Conservation (phyloP, 2,797 vertebrate species). For the Ctenopoma kingsleyae region DNA sequence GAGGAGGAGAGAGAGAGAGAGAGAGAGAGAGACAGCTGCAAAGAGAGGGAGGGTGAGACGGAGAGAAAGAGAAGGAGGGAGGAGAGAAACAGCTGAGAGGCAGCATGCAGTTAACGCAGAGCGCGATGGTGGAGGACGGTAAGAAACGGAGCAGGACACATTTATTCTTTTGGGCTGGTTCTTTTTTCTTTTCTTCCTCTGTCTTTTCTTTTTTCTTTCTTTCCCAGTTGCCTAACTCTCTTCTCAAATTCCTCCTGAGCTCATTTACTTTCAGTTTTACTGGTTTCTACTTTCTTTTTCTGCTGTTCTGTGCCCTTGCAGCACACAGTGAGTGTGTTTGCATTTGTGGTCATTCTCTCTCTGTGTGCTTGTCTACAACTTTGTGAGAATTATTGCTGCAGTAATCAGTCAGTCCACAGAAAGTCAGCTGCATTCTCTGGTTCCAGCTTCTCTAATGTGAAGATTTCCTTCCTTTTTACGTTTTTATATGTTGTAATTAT, state of each 20-base stretch:
- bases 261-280: not conserved
- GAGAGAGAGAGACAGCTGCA: constrained; percentile 17
- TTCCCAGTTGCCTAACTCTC: not conserved
- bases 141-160: constrained; percentile 30
- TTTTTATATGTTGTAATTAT: not conserved
- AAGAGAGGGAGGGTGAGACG: constrained; percentile 25
- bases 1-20: constrained; percentile 19
- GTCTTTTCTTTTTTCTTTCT: not conserved
- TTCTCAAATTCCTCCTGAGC: not conserved
- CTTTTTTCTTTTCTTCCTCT: not conserved
- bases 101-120: constrained; percentile 74
- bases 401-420: not conserved
- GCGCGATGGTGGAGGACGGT: constrained; percentile 71
- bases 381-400: not conserved
- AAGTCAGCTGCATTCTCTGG: not conserved
- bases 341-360: not conserved
- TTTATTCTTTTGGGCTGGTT: not conserved
- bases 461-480: not conserved
- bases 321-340: not conserved
- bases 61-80: constrained; percentile 40
- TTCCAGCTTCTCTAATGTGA: not conserved
- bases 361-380: constrained; percentile 9
- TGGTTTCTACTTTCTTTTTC: not conserved
- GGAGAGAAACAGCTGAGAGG: constrained; percentile 76
- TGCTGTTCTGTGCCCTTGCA: not conserved